A percentile compares a stretch with the other conserved stretches of the same genome.
Conservation (phyloP, 2,113 vertebrate genomes). For the Oreochromis spilurus region DNA sequence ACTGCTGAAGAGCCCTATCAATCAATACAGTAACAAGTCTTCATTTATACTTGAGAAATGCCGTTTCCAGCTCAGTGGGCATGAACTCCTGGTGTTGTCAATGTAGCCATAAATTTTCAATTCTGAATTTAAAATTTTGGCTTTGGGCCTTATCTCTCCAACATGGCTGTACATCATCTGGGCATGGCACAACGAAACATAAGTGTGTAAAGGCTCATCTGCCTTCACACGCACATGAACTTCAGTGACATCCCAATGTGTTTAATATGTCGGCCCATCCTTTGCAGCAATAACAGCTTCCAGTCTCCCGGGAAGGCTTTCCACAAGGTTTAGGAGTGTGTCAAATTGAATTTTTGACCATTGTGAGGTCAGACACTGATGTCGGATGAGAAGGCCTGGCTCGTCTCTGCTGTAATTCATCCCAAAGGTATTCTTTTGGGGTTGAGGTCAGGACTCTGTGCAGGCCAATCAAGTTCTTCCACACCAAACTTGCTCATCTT, state of each 20-base stretch:
- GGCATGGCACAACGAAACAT: neutral
- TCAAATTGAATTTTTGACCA: neutral
- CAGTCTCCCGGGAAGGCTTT: neutral
- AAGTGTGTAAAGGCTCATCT: neutral
- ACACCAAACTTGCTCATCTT: neutral
- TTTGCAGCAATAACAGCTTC: neutral
- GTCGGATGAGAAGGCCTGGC: neutral
- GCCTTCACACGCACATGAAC: neutral
- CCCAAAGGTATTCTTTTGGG: neutral
- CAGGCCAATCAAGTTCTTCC: neutral
- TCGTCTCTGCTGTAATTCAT: neutral
- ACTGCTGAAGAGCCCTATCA: slow-evolving; percentile 63
- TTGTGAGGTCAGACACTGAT: neutral
- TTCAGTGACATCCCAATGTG: neutral
- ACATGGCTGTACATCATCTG: neutral
- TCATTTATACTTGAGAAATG: slow-evolving; percentile 72
- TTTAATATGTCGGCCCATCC: neutral
- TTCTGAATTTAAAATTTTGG: neutral
- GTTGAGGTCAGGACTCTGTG: neutral
- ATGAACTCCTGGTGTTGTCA: slow-evolving; percentile 14
- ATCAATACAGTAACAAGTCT: slow-evolving; percentile 78
- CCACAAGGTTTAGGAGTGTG: neutral
- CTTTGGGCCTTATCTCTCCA: neutral
- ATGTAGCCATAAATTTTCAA: neutral
- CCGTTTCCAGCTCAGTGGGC: slow-evolving; percentile 47